Percentiles rank a stretch among this genome's conserved stretches.
Conservation (phyloP, 2,888 invertebrate genomes). For the Ennomos quercinarius region DNA sequence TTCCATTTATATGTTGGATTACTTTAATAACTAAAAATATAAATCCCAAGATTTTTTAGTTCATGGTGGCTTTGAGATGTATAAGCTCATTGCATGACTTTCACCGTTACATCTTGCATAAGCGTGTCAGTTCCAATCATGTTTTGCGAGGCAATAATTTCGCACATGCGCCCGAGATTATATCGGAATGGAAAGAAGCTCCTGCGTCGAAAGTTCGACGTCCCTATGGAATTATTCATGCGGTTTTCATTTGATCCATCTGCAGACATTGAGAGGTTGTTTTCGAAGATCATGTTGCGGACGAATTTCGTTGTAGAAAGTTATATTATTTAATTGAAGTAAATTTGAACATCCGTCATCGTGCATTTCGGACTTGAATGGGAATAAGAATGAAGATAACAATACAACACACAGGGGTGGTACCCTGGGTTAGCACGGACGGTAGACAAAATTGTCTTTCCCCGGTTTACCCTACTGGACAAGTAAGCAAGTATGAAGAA, state of each 20-base stretch:
- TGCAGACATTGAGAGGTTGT: conserved; percentile 9
- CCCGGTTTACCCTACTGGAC: too few relatives aligned
- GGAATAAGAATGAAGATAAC: too few relatives aligned
- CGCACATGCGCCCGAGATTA: conserved; percentile 37
- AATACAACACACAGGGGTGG: too few relatives aligned
- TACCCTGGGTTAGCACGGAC: too few relatives aligned
- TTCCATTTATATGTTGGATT: conserved; percentile 6
- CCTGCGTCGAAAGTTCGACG: conserved; percentile 36
- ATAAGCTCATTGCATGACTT: conserved; percentile 21
- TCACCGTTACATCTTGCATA: conserved; percentile 38
- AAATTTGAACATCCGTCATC: too few relatives aligned
- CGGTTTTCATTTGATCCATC: conserved; percentile 22
- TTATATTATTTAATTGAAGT: neutral
- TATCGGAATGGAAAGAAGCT: conserved; percentile 26
- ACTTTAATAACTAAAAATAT: neutral
- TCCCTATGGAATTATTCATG: conserved; percentile 27
- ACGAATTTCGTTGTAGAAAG: conserved; percentile 8
- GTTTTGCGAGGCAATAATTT: conserved; percentile 28
- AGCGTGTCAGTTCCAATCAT: conserved; percentile 20
- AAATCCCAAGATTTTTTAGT: neutral
- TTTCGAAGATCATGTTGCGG: conserved; percentile 12
- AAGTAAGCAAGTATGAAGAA: too few relatives aligned
- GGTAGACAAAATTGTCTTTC: too few relatives aligned
- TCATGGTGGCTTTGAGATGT: neutral
- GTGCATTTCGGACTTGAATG: too few relatives aligned